Base-by-base conservation (phyloP, 1,140 invertebrate genomes). In the Orussus abietinus region DNA sequence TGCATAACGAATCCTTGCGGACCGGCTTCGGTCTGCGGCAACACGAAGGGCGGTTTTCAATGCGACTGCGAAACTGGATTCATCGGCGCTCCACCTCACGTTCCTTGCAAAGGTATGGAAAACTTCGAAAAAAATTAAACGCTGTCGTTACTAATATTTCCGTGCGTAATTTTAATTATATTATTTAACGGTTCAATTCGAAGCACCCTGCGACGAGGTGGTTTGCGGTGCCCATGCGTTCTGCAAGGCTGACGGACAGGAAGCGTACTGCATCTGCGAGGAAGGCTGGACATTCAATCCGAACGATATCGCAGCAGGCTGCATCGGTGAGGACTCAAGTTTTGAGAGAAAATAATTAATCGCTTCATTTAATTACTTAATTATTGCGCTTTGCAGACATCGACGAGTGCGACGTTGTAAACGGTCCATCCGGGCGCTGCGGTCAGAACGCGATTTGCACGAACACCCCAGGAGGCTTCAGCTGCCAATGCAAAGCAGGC, bases 201-300 rank as follows among this genome's bases (percentile, higher is more conserved):
- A n/a, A 84, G 90, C 90, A 51, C 90, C 91, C 0, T 96, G 92
- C 62, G 89, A 92, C 64, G 88, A 90, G 66, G 87, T 95, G 0
- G 84, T 85, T 57, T 96, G 92, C 60, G 88, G 90, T 5, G 76
- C 81, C 7, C 90, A 95, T 59, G 88, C 92, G 4, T 91, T 79
- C 59, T 96, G 92, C 57, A 91, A 92, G 62, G 81, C 87, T 0
- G 88, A 93, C 49, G 89, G 88, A 19, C 79, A 84, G 30, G 90
- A 93, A 67, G 90, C 90, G 1, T 92, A 90, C 56, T 96, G 92
- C 51, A 86, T 93, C 31, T 96, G 92, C 59, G 88, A 96, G 60
- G 86, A 92, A 36, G 92, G 92, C 1, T 95, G 90, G 88, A 92
- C 88, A 1, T 95, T 90, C 58, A 84, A 93, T 74, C 91, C 91